A percentile compares a stretch with the other conserved stretches of the same genome.
Conservation (phyloP, 2,888 invertebrate species). For the Aleiodes alternator region DNA sequence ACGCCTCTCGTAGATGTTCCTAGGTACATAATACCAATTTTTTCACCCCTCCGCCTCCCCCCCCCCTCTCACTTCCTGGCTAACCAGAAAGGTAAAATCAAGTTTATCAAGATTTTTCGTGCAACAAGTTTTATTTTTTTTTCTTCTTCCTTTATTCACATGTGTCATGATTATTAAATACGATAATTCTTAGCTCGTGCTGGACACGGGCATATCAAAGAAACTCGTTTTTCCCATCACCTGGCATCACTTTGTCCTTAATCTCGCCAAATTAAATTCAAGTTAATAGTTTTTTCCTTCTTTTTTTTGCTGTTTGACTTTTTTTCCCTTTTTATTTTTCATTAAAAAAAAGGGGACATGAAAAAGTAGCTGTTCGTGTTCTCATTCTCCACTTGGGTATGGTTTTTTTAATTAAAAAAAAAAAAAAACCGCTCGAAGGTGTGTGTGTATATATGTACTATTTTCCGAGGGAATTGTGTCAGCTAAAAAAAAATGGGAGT, state of each 20-base stretch:
- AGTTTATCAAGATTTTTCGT: constrained; percentile 7
- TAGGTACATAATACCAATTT: neutral
- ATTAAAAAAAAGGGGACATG: neutral
- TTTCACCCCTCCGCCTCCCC: neutral
- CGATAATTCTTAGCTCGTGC: constrained; percentile 2
- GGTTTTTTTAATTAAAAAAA: neutral
- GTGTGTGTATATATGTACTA: neutral
- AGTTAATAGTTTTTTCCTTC: neutral
- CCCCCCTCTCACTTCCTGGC: neutral
- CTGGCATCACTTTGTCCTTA: neutral
- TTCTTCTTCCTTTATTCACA: too few species aligned
- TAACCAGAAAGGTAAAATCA: constrained; percentile 5
- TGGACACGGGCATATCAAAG: neutral
- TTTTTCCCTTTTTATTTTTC: neutral
- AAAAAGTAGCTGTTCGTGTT: too few species aligned
- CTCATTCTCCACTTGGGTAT: too few species aligned
- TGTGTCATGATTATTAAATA: constrained; percentile 15
- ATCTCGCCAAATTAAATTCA: too few species aligned
- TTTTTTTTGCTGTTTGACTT: neutral
- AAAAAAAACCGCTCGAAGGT: constrained; percentile 14
- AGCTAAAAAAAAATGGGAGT: neutral
- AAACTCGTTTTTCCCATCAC: constrained; percentile 5
- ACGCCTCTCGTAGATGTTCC: neutral
- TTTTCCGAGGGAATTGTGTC: neutral
- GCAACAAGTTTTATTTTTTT: constrained; percentile 15